Evolutionary conservation across 2,797 vertebrate species (phyloP), one percentile per base, ranked within the genome.

Genomic region (Chelmon rostratus): DNA sequence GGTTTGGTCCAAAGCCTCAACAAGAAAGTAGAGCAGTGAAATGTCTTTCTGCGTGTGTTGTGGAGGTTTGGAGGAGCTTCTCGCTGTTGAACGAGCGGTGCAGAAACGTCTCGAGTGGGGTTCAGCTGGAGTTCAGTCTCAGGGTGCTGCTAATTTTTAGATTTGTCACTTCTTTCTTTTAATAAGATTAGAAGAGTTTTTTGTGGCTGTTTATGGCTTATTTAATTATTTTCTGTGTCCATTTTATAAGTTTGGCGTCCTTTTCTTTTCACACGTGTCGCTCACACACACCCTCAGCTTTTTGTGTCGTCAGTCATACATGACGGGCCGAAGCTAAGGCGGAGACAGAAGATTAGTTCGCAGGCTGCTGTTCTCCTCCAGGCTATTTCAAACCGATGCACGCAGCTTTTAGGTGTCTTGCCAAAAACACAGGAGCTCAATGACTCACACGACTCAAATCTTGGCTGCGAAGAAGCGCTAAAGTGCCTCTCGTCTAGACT

Each of bases 311-410:
- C 3, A 5, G 19, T 59, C 31, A 5, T 2, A 18, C 5, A 19
- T 10, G 25, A 3, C 23, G 8, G 33, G 9, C n/a, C 28, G 4
- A 59, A 62, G 1, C 35, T 16, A 10, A 42, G 50, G 33, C 38
- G 49, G 57, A 65, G 50, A 5, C 69, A 3, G 62, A 16, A 58
- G 68, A 84, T 73, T 69, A 84, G 73, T 63, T 73, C 50, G 58
- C 46, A 61, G 35, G 19, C 35, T 38, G 49, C 80, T 11, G 0
- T 35, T 70, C 58, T 64, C 49, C 81, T 73, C 16, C 35, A 2
- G 69, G 73, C 67, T 82, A 56, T 80, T 78, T 85, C 70, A 68
- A 82, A 77, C 37, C 3, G 35, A 52, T 25, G 74, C 31, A 35
- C 54, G 44, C 73, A 47, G 69, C 76, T 78, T 70, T 65, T 3